These are phyloP conservation scores for Dolichomitus sp. DNA, from an alignment of 2,888 invertebrate genomes.

Conservation along the genomic window DNA sequence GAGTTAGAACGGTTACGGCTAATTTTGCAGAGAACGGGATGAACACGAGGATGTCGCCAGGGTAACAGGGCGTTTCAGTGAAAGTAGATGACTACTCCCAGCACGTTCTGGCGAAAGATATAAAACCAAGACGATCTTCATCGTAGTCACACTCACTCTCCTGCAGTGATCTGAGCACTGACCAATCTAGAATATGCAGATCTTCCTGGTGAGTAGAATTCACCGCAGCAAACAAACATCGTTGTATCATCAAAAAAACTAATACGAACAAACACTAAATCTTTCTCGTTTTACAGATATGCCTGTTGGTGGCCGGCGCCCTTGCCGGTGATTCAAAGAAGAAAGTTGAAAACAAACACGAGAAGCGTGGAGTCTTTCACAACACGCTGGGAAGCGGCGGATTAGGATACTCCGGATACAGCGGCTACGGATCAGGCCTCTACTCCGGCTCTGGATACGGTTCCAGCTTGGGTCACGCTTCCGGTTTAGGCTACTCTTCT, in stretches of 20 bases:
- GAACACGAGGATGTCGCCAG: slow-evolving; percentile 8
- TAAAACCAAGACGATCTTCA: slow-evolving; percentile 73
- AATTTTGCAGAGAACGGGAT: slow-evolving; percentile 27
- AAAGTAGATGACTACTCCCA: slow-evolving; percentile 46
- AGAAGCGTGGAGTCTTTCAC: slow-evolving; percentile 66
- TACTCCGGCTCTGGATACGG: too few relatives aligned
- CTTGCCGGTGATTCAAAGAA: slow-evolving; percentile 52
- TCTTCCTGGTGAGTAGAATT: slow-evolving; percentile 73
- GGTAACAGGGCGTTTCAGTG: slow-evolving; percentile 13
- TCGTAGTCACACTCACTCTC: slow-evolving; percentile 70
- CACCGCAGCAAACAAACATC: not conserved
- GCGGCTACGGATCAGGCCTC: too few relatives aligned
- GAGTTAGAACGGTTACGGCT: slow-evolving; percentile 20
- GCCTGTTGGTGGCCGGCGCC: slow-evolving; percentile 66
- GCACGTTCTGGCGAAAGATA: slow-evolving; percentile 71
- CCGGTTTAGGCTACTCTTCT: not conserved
- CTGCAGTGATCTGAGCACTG: slow-evolving; percentile 45
- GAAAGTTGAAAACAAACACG: slow-evolving; percentile 59
- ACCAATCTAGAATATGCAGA: slow-evolving; percentile 71
- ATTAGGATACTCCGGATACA: too few relatives aligned
- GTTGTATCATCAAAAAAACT: not conserved
- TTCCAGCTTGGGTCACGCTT: not conserved
- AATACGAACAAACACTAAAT: not conserved
- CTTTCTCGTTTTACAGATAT: slow-evolving; percentile 62
- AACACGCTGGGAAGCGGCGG: too few relatives aligned